Conservation (phyloP, 2,888 invertebrate species). For the Gisinianus flammeolus region DNA sequence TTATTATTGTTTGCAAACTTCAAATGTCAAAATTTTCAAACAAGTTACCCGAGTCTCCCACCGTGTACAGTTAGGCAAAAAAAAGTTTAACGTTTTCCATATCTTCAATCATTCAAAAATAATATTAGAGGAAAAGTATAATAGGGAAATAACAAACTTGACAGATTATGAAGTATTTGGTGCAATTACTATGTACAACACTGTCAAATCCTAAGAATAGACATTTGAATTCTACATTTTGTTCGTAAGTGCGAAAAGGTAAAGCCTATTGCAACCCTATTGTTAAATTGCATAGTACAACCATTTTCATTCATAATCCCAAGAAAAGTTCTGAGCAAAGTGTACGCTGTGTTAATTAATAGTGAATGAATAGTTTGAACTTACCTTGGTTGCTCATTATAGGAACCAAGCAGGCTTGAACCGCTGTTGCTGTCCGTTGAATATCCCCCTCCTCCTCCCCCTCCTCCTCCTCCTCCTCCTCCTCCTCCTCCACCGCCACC, state of each 20-base stretch:
- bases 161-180: too few relatives aligned
- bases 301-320: not conserved
- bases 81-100: not conserved
- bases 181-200: too few relatives aligned
- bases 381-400: slow-evolving; percentile 55
- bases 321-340: not conserved
- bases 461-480: slow-evolving; percentile 61
- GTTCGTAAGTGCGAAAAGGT: too few relatives aligned
- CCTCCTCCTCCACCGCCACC: slow-evolving; percentile 61
- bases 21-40: slow-evolving; percentile 21
- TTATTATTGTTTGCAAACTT: not conserved
- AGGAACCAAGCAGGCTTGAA: slow-evolving; percentile 48
- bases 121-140: not conserved
- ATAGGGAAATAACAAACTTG: not conserved
- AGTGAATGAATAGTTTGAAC: not conserved
- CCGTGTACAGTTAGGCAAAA: too few relatives aligned
- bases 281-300: too few relatives aligned
- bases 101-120: not conserved
- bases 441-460: slow-evolving; percentile 43
- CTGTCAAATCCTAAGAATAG: too few relatives aligned
- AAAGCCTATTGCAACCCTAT: too few relatives aligned
- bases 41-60: slow-evolving; percentile 12
- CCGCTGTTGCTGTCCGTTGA: slow-evolving; percentile 22
- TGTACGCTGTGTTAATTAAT: not conserved
- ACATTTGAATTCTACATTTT: too few relatives aligned